Base-by-base conservation (phyloP, 1,140 invertebrate genomes). In the Formica exsecta region DNA sequence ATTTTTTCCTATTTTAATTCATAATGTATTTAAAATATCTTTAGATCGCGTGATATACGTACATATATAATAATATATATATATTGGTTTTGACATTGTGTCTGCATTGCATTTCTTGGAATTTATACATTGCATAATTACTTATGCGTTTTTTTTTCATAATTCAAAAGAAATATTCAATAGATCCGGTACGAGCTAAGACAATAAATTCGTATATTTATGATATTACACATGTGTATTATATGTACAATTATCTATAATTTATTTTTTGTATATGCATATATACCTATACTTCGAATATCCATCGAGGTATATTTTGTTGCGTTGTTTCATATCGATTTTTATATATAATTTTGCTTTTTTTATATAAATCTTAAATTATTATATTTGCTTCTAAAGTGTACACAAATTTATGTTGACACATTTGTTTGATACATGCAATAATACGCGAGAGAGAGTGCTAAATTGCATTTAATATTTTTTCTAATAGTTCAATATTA, bases 11-110 rank as follows among this genome's bases (percentile, higher is more conserved):
- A 85, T 22, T 66, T 65, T 73, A 88, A 80, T 70, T 84, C 77
- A 65, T 90, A 88, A 68, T 57, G 88, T 92, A 92, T 92, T 92
- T 92, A 92, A 92, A 92, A 91, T 90, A 91, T 90, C 51, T 76
- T 89, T 84, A 90, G 65, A 38, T 80, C 36, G 59, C 64, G 36
- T 89, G 59, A 89, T 64, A 87, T 81, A 77, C 85, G 57, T 59
- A 86, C 77, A 68, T 87, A 41, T 41, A 54, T 80, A 38, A 59
- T 80, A 70, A 54, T 61, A 44, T 22, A 61, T 22, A 61, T 51
- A 41, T 73, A 75, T 32, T n/a, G n/a, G 75, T 80, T 65, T 81
- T 85, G 41, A 91, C 79, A 74, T 89, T 80, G 51, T 84, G 44
- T 87, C 51, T 89, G 77, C 86, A 84, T 87, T 80, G 81, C 81